phyloP scores from a whole-genome alignment of 2,888 invertebrate species.

The Ferrisia virgata region DNA sequence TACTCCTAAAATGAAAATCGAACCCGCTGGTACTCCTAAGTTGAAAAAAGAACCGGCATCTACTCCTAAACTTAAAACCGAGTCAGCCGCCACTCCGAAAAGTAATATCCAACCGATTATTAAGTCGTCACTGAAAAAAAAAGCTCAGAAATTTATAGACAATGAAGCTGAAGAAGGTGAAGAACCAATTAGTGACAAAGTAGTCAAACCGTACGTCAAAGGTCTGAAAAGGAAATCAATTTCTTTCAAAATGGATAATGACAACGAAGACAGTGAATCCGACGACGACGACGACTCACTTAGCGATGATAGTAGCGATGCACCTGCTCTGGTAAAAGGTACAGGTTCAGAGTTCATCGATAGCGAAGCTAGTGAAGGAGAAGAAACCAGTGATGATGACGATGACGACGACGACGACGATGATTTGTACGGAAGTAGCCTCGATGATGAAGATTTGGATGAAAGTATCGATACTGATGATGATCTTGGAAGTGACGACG shows the following conservation, averaged over 20 bases:
- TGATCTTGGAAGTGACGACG: neutral
- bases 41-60: neutral
- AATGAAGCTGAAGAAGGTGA: conserved; percentile 35
- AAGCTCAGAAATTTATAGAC: conserved; percentile 16
- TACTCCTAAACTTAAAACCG: neutral
- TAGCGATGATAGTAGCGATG: neutral
- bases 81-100: neutral
- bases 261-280: neutral
- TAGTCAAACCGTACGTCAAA: conserved; percentile 10
- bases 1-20: neutral
- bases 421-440: too few relatives aligned
- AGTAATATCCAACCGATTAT: neutral
- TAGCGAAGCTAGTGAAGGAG: neutral
- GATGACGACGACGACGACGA: neutral
- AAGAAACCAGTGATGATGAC: conserved; percentile 8
- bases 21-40: neutral
- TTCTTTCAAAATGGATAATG: neutral
- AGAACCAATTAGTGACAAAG: conserved; percentile 26
- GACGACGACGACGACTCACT: neutral
- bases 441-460: neutral
- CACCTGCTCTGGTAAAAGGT: too few relatives aligned
- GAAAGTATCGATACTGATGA: neutral
- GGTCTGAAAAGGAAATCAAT: neutral
- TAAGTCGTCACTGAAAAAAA: neutral
- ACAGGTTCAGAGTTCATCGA: neutral